Conservation (phyloP, 2,888 invertebrate species). For the Brachyptera putata region DNA sequence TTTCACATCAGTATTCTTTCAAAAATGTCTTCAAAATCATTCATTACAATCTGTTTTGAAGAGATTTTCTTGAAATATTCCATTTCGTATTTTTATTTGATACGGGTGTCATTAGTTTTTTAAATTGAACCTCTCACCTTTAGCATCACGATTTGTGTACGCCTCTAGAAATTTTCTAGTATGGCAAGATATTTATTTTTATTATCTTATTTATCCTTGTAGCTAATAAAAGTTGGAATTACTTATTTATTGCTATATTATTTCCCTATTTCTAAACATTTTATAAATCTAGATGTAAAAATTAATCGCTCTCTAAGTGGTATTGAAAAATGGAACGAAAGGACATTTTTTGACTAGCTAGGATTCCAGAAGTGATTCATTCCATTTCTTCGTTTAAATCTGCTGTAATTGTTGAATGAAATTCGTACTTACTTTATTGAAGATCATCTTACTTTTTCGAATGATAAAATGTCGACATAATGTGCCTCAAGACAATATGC, state of each 20-base stretch:
- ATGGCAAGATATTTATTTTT: background rate
- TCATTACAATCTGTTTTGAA: background rate
- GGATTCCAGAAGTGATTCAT: conserved; percentile 6
- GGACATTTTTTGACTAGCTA: background rate
- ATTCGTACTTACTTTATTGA: too few species aligned
- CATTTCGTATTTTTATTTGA: too few species aligned
- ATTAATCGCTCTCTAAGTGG: conserved; percentile 1
- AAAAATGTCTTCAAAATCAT: background rate
- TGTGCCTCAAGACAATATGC: conserved; percentile 19
- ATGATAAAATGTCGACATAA: background rate
- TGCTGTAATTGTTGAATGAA: background rate
- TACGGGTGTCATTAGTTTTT: too few species aligned
- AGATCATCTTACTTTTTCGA: background rate
- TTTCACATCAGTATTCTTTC: too few species aligned
- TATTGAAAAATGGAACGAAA: background rate
- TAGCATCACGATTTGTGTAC: too few species aligned
- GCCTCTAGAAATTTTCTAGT: background rate
- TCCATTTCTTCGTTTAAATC: background rate
- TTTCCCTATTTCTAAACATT: background rate
- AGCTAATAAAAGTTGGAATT: background rate
- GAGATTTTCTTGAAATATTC: too few species aligned
- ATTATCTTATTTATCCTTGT: background rate
- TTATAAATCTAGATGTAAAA: background rate
- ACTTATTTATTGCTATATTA: background rate
- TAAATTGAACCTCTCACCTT: too few species aligned